These are phyloP conservation scores for Elysia chlorotica DNA, from an alignment of 1,140 invertebrate genomes.

Conservation along the genomic window DNA sequence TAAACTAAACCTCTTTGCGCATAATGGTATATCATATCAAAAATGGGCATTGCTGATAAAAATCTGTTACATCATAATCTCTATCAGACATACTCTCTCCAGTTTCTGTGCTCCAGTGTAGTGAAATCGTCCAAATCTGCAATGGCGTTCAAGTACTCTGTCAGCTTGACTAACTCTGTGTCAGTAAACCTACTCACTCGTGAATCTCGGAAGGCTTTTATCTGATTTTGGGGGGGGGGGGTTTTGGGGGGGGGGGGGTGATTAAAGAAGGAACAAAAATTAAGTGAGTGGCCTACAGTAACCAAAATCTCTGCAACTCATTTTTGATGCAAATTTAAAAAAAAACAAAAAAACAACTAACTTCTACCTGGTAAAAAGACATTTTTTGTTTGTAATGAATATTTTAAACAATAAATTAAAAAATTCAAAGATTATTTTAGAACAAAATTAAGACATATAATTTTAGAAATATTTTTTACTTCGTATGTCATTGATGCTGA, in stretches of 20 bases:
- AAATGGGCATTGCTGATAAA: too few relatives aligned
- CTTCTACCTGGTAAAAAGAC: neutral
- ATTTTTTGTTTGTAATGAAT: too few relatives aligned
- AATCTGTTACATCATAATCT: too few relatives aligned
- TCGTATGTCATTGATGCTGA: too few relatives aligned
- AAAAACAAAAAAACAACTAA: neutral
- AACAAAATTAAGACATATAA: too few relatives aligned
- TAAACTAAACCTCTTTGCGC: too few relatives aligned
- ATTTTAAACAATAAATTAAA: too few relatives aligned
- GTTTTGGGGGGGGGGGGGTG: too few relatives aligned
- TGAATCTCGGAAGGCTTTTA: conserved; percentile 87
- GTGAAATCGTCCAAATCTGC: conserved; percentile 83
- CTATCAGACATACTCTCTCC: conserved; percentile 75
- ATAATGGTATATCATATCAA: too few relatives aligned
- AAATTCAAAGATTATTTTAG: too few relatives aligned
- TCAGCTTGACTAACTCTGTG: conserved; percentile 80
- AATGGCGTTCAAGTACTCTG: conserved; percentile 85
- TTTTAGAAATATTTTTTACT: too few relatives aligned
- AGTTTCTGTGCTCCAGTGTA: conserved; percentile 84
- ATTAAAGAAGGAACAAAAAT: neutral
- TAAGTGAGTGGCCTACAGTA: neutral
- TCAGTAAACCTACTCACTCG: conserved; percentile 86
- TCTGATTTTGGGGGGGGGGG: too few relatives aligned
- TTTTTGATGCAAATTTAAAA: neutral
- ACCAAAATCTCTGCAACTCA: neutral